phyloP scores from a whole-genome alignment of 2,888 invertebrate genomes.

The Apamea epomidion region DNA sequence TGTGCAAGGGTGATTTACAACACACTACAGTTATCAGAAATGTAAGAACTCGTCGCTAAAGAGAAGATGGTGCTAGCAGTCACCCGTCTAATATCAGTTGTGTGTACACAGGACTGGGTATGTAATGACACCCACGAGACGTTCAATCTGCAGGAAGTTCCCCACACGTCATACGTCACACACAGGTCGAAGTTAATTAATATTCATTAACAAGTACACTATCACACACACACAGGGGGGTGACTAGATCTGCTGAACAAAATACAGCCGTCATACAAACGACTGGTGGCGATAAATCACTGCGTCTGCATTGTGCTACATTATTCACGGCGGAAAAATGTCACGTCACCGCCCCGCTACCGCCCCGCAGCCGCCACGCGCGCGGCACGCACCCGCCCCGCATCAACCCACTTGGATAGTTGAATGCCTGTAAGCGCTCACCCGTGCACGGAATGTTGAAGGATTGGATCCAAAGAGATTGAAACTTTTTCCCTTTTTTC shows the following conservation, averaged over 20 bases:
- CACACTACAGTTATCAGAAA: neutral
- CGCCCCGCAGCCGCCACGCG: constrained; percentile 1
- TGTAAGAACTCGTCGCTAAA: neutral
- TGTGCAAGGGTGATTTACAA: too few relatives aligned
- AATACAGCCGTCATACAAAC: constrained; percentile 60
- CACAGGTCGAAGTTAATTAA: constrained; percentile 38
- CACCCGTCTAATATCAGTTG: neutral
- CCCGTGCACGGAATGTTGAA: constrained; percentile 41
- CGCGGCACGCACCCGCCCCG: neutral
- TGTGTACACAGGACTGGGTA: neutral
- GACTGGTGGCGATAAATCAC: constrained; percentile 65
- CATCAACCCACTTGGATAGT: constrained; percentile 47
- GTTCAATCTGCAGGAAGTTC: neutral
- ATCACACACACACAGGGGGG: neutral
- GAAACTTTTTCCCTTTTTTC: constrained; percentile 3
- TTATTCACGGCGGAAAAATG: constrained; percentile 61
- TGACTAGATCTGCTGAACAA: constrained; percentile 31
- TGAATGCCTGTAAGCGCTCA: constrained; percentile 38
- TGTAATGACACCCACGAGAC: constrained; percentile 10
- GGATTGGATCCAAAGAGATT: constrained; percentile 7
- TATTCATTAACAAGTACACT: constrained; percentile 41
- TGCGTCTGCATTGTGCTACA: constrained; percentile 55
- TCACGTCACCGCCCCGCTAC: constrained; percentile 40
- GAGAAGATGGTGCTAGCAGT: neutral
- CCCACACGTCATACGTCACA: constrained; percentile 1